Evolutionary conservation across 2,797 vertebrate genomes (phyloP).

Genomic region (Chiroxiphia lanceolata): DNA sequence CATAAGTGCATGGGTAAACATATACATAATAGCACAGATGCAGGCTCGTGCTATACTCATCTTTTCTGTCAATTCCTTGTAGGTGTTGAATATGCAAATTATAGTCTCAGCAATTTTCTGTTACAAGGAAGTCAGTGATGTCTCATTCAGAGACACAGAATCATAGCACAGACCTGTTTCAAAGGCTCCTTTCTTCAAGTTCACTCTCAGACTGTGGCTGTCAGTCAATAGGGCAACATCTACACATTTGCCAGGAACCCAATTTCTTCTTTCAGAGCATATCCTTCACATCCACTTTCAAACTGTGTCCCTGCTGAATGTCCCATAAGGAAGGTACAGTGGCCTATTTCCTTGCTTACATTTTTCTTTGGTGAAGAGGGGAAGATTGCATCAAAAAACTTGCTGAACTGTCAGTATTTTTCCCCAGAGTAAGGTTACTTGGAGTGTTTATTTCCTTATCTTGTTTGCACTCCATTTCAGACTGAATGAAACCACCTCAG

Average conservation of each 20-base stretch:
- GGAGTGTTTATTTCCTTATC: not conserved
- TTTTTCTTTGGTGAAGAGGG: not conserved
- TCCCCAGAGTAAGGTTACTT: not conserved
- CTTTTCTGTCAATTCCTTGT: conserved; percentile 18
- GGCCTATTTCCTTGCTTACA: not conserved
- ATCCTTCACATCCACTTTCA: not conserved
- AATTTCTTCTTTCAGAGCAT: not conserved
- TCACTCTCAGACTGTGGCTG: not conserved
- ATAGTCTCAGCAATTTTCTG: not conserved
- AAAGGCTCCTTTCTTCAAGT: not conserved
- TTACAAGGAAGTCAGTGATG: not conserved
- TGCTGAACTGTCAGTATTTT: not conserved
- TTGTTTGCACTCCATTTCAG: not conserved
- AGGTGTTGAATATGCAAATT: conserved; percentile 7
- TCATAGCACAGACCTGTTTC: not conserved
- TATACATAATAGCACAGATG: not conserved
- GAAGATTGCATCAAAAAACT: not conserved
- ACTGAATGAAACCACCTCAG: not conserved
- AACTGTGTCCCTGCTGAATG: not conserved
- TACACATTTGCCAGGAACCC: not conserved
- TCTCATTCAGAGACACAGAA: not conserved
- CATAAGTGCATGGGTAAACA: not conserved
- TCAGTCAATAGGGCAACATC: not conserved
- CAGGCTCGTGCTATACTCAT: not conserved
- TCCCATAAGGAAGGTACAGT: not conserved